Base-by-base conservation (phyloP, 2,888 invertebrate species). In the Zygogramma bicolorata region DNA sequence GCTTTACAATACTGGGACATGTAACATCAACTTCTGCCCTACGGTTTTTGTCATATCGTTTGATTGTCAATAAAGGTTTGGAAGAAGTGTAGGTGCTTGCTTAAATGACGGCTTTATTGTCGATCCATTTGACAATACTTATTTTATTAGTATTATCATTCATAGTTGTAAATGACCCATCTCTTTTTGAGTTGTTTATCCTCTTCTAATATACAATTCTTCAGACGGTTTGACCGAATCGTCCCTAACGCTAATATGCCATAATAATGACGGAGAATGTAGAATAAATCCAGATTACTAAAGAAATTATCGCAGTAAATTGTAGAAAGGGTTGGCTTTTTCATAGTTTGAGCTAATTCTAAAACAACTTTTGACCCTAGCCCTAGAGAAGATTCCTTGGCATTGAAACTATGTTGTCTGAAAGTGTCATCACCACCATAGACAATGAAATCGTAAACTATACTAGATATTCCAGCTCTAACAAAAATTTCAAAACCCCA, bases 281-380 rank as follows among this genome's bases (percentile, higher is more conserved):
- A 38, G n/a, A 66, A n/a, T 29, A 57, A 29, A 15, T 68, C 71
- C n/a, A 62, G 46, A 15, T 38, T 57, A 34, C 46, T 29, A 42
- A 68, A 71, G 25, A 40, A 71, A 46, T 63, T 63, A 59, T 68
- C 63, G 25, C 53, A 71, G 27, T 71, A 78, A 27, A 79, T 62
- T 22, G 68, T 66, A 25, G 78, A 76, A 8, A 73, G 8, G 10
- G 75, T 59, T 59, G 68, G 57, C n/a, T 40, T 62, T 71, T n/a
- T 15, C 29, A 61, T 61, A 42, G 20, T 68, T 68, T 68, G 42
- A n/a, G 31, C 38, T 15, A 62, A 53, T 27, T 34, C 57, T 53
- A 62, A 20, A 18, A 68, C 68, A n/a, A 53, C 49, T 68, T 68
- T 46, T 53, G 34, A 46, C 18, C 57, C 53, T 38, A 68, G 34